Evolutionary conservation across 2,113 vertebrate species (phyloP).

Genomic region (Harpagus bidentatus): DNA sequence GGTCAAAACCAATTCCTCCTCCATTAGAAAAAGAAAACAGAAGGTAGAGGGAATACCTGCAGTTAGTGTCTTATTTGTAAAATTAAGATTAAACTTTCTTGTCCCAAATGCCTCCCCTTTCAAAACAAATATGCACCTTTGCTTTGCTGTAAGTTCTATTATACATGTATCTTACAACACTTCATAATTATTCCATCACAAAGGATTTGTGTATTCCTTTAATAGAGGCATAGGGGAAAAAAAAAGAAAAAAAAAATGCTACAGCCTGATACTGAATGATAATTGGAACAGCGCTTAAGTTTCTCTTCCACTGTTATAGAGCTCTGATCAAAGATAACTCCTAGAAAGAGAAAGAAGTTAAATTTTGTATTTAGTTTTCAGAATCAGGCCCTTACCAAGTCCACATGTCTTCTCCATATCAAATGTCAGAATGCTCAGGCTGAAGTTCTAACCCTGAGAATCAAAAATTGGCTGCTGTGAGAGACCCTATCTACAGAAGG

Average conservation of each 20-base stretch:
- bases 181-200: background rate
- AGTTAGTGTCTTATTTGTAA: background rate
- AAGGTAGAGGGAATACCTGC: background rate
- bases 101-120: background rate
- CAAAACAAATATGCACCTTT: background rate
- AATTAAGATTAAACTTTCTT: background rate
- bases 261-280: background rate
- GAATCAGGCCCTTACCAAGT: background rate
- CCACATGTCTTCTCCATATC: background rate
- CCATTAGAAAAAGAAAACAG: background rate
- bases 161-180: background rate
- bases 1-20: background rate
- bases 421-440: background rate
- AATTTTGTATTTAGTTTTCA: background rate
- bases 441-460: background rate
- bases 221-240: fast-evolving
- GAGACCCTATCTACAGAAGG: background rate
- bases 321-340: background rate
- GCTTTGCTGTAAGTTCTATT: background rate
- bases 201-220: background rate
- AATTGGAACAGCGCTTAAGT: fast-evolving
- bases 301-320: background rate
- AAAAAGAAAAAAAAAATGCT: background rate
- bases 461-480: background rate
- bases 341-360: background rate